Evolutionary conservation across 1,140 invertebrate species (phyloP).

Genomic region (Diabrotica virgifera): DNA sequence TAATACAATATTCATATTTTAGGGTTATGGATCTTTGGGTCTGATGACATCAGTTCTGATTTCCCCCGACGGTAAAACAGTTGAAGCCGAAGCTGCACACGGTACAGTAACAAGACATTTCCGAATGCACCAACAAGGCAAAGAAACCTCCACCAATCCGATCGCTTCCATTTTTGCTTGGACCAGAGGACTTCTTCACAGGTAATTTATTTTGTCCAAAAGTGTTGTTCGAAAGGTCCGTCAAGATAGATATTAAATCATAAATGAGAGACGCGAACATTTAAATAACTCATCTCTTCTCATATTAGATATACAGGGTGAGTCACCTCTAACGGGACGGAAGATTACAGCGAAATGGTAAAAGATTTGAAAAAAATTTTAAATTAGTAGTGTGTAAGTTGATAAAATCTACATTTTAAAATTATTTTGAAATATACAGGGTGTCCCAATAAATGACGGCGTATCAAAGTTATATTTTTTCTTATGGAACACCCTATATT

Average conservation of each 20-base stretch:
- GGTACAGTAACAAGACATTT: conserved; percentile 96
- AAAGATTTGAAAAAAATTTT: no score
- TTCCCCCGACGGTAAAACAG: conserved; percentile 94
- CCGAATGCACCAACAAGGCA: conserved; percentile 89
- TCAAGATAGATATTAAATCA: not conserved
- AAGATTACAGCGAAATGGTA: no score
- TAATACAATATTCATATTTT: not conserved
- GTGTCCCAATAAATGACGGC: no score
- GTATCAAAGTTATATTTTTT: no score
- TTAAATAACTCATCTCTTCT: no score
- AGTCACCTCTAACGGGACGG: no score
- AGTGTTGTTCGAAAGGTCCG: not conserved
- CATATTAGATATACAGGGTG: no score
- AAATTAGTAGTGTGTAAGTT: no score
- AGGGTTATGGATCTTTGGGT: conserved; percentile 85
- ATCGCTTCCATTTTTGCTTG: conserved; percentile 99
- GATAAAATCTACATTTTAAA: no score
- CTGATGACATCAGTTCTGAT: conserved; percentile 95
- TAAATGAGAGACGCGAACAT: no score
- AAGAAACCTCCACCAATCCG: conserved; percentile 97
- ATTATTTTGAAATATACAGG: no score
- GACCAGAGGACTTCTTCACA: conserved; percentile 77
- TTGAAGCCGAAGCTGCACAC: conserved; percentile 97
- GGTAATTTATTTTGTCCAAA: not conserved
- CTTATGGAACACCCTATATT: no score